Evolutionary conservation across 1,140 invertebrate species (phyloP).

Genomic region (Tetramorium parvispinum): DNA sequence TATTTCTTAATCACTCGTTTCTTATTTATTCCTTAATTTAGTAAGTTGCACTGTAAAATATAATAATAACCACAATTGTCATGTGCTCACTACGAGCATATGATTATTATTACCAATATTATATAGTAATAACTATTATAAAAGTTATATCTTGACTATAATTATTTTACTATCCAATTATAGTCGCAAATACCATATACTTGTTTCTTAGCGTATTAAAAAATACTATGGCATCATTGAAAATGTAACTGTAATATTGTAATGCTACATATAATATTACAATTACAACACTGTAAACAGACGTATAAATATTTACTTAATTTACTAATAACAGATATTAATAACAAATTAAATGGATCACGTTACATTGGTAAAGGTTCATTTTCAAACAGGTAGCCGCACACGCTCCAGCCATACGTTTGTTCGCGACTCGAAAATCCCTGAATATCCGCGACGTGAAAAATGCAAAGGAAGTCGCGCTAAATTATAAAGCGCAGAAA

Average conservation of each 20-base stretch:
- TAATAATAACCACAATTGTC: too few relatives aligned
- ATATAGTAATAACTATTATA: too few relatives aligned
- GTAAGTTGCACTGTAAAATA: too few relatives aligned
- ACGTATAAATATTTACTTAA: not conserved
- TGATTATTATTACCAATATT: too few relatives aligned
- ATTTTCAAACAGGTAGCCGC: not conserved
- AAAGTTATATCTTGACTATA: too few relatives aligned
- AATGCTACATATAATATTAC: not conserved
- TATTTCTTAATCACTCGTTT: too few relatives aligned
- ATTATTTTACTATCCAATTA: too few relatives aligned
- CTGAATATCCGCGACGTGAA: not conserved
- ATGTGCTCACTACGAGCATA: too few relatives aligned
- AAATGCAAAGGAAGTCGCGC: not conserved
- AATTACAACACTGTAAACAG: not conserved
- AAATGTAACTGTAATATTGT: not conserved
- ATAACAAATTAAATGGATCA: not conserved
- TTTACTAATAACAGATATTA: not conserved
- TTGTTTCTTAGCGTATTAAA: too few relatives aligned
- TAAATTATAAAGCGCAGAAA: constrained; percentile 31
- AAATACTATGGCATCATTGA: not conserved
- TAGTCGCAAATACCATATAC: too few relatives aligned
- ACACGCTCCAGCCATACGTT: not conserved
- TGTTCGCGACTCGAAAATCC: not conserved
- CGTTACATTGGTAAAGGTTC: not conserved
- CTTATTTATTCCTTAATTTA: too few relatives aligned